Evolutionary conservation across 1,140 invertebrate species (phyloP).

Genomic region (Potamilus streckersoni): DNA sequence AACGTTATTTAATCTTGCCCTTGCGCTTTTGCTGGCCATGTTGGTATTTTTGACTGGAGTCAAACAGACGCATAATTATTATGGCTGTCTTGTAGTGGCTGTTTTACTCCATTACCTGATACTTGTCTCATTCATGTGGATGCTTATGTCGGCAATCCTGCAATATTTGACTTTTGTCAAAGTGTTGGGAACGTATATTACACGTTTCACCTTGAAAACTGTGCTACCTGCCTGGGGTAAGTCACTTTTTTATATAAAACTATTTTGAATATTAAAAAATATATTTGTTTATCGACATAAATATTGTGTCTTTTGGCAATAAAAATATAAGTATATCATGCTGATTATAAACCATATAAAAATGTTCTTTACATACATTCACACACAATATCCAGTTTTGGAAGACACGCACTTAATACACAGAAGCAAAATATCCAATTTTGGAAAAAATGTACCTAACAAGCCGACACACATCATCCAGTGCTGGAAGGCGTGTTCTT

Average conservation of each 20-base stretch:
- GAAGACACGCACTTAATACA: too few relatives aligned
- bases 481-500: too few relatives aligned
- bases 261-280: too few relatives aligned
- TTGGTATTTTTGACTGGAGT: conserved; percentile 58
- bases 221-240: conserved; percentile 68
- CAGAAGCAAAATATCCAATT: too few relatives aligned
- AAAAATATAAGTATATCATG: background rate
- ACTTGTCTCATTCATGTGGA: conserved; percentile 69
- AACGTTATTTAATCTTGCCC: conserved; percentile 59
- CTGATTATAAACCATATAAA: background rate
- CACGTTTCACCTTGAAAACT: conserved; percentile 66
- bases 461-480: too few relatives aligned
- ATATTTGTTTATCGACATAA: background rate
- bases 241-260: conserved; percentile 12
- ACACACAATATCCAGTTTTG: background rate
- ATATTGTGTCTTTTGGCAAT: background rate
- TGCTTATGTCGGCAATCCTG: conserved; percentile 69
- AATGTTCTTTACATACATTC: background rate
- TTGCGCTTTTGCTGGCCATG: conserved; percentile 56
- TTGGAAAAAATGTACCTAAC: too few relatives aligned
- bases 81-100: conserved; percentile 61
- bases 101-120: conserved; percentile 69
- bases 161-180: conserved; percentile 71
- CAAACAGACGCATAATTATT: conserved; percentile 50
- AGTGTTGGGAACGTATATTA: conserved; percentile 68